Evolutionary conservation across 2,797 vertebrate genomes (phyloP).

Genomic region (Pangasius larnaudii): DNA sequence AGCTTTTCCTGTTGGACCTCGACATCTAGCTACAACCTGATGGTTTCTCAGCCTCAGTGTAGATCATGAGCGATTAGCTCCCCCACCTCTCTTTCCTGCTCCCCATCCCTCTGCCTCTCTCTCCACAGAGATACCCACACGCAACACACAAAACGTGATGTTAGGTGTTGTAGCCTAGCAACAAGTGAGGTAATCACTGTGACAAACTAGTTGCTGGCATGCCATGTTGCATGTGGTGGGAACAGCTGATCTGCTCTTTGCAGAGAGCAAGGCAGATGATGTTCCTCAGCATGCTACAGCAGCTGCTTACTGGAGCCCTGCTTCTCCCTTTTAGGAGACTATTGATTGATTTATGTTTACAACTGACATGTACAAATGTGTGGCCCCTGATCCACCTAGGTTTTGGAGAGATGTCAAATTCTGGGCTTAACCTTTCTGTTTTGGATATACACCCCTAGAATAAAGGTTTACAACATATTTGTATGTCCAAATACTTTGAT

Average conservation of each 20-base stretch:
- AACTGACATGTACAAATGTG: constrained; percentile 40
- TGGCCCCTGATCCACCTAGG: neutral
- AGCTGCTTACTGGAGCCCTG: constrained; percentile 57
- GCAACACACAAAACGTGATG: constrained; percentile 56
- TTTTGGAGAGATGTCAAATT: constrained; percentile 17
- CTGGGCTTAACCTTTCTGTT: neutral
- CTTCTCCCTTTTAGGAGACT: constrained; percentile 47
- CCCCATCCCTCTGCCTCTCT: constrained; percentile 22
- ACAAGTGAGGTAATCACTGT: constrained; percentile 68
- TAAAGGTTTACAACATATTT: neutral
- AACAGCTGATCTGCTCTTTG: constrained; percentile 66
- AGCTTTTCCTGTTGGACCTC: neutral
- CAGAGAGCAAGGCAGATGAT: constrained; percentile 59
- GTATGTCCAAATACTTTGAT: neutral
- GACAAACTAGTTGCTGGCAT: constrained; percentile 65
- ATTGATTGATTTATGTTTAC: constrained; percentile 56
- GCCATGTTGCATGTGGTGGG: constrained; percentile 66
- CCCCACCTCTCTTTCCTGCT: constrained; percentile 12
- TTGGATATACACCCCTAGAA: neutral
- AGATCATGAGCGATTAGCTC: constrained; percentile 40
- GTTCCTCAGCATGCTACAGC: constrained; percentile 63
- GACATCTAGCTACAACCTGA: constrained; percentile 10
- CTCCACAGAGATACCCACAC: constrained; percentile 49
- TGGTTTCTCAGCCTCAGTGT: constrained; percentile 34
- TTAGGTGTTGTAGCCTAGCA: constrained; percentile 70